Base-by-base conservation (phyloP, 2,113 vertebrate genomes). In the Leptosomus discolor region DNA sequence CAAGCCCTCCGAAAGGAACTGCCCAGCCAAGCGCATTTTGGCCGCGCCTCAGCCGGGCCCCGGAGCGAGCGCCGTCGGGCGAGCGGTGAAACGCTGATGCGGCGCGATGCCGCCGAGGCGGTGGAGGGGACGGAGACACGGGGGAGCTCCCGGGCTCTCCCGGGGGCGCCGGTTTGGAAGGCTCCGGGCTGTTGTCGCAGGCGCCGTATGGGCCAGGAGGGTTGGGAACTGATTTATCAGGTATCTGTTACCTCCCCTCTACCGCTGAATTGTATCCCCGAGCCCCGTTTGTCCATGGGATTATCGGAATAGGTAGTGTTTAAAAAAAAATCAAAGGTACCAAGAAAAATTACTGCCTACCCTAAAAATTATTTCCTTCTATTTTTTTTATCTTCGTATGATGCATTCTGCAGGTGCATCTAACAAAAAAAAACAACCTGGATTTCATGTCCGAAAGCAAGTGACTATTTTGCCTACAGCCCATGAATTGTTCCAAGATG, bases 61-160 rank as follows among this genome's bases (percentile, higher is more conserved):
- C 20, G 77, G 2, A 57, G 30, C 0, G 2, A 41, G 64, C 0
- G 7, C 19, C 0, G 1, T 9, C 2, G 1, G 74, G 46, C 48
- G 22, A n/a, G 88, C 57, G 14, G 32, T 0, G 1, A 77, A 79
- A 82, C 15, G 92, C 91, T 84, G 60, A 45, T 9, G 36, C 41
- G 36, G 86, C 88, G n/a, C n/a, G n/a, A n/a, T n/a, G n/a, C 10
- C 0, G 0, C 13, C 1, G 1, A n/a, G 53, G 29, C 3, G 2
- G 57, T 2, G 37, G n/a, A 57, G 48, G 26, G 39, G 68, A 71
- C 15, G 26, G 46, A 24, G 68, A 9, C 17, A 32, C 56, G 6
- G 83, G 18, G 32, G 3, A 41, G 71, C 61, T 30, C 61, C 4
- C 0, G 0, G 21, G 10, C 27, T 43, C 51, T 53, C 18, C 84